Evolutionary conservation across 2,888 invertebrate genomes (phyloP).

Genomic region (Pseudoips prasinana): DNA sequence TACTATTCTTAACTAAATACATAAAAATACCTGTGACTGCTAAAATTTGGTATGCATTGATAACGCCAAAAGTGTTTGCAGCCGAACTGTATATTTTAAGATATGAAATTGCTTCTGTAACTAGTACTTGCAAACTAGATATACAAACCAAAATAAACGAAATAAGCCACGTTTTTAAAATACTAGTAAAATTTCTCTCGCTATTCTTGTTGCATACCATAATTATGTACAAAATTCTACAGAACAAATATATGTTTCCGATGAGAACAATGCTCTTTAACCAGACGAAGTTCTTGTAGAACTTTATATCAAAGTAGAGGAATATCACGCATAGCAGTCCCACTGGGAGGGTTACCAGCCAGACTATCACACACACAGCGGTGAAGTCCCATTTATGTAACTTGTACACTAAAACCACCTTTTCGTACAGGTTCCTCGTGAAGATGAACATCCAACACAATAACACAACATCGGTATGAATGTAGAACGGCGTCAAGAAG

Average conservation of each 20-base stretch:
- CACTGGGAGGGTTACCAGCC: slow-evolving; percentile 43
- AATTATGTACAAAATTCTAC: slow-evolving; percentile 49
- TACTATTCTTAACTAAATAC: slow-evolving; percentile 20
- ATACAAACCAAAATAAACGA: slow-evolving; percentile 50
- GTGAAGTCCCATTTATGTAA: slow-evolving; percentile 35
- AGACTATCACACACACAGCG: slow-evolving; percentile 36
- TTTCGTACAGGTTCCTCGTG: slow-evolving; percentile 59
- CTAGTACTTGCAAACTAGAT: slow-evolving; percentile 52
- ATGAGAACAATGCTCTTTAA: slow-evolving; percentile 47
- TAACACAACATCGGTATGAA: slow-evolving; percentile 50
- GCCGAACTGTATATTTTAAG: neutral
- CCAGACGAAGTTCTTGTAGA: slow-evolving; percentile 39
- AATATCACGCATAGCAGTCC: slow-evolving; percentile 37
- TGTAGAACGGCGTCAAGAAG: slow-evolving; percentile 39
- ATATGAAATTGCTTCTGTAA: slow-evolving; percentile 41
- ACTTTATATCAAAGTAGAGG: slow-evolving; percentile 7
- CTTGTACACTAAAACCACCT: slow-evolving; percentile 52
- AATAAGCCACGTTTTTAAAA: slow-evolving; percentile 34
- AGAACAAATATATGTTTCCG: slow-evolving; percentile 47
- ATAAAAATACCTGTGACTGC: slow-evolving; percentile 32
- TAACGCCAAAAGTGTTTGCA: slow-evolving; percentile 12
- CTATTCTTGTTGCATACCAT: slow-evolving; percentile 19
- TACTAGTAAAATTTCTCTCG: slow-evolving; percentile 11
- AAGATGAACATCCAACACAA: slow-evolving; percentile 60
- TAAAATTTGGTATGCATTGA: slow-evolving; percentile 36